phyloP scores from a whole-genome alignment of 1,140 invertebrate genomes.

The Nylanderia fulva region DNA sequence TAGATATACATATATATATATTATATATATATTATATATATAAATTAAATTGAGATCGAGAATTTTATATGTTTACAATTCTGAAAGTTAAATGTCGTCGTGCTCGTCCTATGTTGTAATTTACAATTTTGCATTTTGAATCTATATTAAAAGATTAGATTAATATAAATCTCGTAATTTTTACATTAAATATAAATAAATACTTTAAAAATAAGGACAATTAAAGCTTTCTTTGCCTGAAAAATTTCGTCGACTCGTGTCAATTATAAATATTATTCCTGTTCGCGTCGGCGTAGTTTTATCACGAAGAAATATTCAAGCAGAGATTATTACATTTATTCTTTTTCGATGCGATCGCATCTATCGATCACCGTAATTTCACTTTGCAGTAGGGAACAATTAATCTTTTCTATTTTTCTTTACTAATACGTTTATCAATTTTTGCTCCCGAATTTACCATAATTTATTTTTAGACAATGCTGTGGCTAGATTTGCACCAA shows the following conservation, averaged over 20 bases:
- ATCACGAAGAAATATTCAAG: not conserved
- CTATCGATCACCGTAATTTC: constrained; percentile 6
- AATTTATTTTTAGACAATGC: not conserved
- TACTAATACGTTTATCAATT: not conserved
- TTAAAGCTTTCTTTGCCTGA: not conserved
- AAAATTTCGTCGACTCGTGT: constrained; percentile 19
- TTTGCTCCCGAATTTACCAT: not conserved
- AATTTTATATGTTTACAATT: not conserved
- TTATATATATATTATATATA: too few relatives aligned
- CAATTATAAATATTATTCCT: not conserved
- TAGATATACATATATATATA: too few relatives aligned
- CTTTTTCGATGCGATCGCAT: constrained; percentile 5
- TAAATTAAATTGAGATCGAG: constrained; percentile 27
- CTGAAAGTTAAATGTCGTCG: not conserved
- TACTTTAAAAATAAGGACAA: not conserved
- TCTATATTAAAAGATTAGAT: not conserved
- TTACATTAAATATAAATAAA: constrained; percentile 8
- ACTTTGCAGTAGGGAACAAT: not conserved
- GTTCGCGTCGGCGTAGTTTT: constrained; percentile 5
- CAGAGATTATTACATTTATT: not conserved
- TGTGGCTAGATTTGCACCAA: not conserved
- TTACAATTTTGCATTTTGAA: not conserved
- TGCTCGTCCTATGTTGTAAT: not conserved
- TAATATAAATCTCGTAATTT: not conserved
- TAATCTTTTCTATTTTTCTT: constrained; percentile 10